These are phyloP conservation scores for Peromyscus melanophrys DNA, from an alignment of 2,797 vertebrate genomes.

Conservation along the genomic window DNA sequence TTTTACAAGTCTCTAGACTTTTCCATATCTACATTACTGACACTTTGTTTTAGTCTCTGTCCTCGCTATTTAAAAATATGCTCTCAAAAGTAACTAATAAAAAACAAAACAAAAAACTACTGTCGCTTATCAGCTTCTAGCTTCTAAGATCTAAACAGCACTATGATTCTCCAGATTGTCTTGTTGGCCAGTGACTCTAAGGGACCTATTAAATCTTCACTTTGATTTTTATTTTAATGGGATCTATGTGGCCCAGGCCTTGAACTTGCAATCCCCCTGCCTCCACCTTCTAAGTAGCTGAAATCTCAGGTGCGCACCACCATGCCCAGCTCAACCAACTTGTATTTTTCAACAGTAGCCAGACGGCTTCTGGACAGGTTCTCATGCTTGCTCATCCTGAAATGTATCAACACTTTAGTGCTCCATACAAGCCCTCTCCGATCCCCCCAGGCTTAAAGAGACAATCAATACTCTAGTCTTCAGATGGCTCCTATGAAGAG, in stretches of 20 bases:
- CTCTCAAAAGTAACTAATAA: not conserved
- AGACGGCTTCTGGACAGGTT: not conserved
- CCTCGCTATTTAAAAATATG: not conserved
- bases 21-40: not conserved
- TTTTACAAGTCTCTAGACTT: not conserved
- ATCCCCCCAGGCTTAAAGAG: not conserved
- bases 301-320: not conserved
- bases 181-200: not conserved
- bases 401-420: not conserved
- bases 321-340: not conserved
- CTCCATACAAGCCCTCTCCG: not conserved
- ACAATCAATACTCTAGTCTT: not conserved
- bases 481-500: not conserved
- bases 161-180: not conserved
- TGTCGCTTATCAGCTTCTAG: not conserved
- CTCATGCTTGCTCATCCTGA: not conserved
- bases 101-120: not conserved
- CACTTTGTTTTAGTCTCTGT: not conserved
- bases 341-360: constrained; percentile 1
- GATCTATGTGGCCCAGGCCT: not conserved
- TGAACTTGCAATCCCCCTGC: not conserved
- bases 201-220: not conserved
- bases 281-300: not conserved
- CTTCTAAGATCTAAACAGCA: not conserved
- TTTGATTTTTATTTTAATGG: not conserved